Evolutionary conservation across 2,113 vertebrate species (phyloP), one percentile per base, ranked within the genome.

Genomic region (Anser cygnoides): DNA sequence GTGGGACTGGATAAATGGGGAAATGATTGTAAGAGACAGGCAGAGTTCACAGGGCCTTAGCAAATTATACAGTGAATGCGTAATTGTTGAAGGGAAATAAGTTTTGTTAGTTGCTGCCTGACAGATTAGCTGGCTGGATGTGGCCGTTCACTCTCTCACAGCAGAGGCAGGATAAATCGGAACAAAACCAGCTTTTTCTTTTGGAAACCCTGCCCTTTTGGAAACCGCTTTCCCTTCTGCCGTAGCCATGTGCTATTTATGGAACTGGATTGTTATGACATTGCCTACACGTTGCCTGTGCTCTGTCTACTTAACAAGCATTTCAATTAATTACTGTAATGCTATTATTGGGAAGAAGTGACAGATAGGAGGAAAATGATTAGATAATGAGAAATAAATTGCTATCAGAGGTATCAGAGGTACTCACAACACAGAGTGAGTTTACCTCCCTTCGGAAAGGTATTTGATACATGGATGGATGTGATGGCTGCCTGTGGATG

Each of bases 351-450:
- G 44, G 75, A 92, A 93, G 63, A 80, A 83, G 91, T 49, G 74
- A 76, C 76, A 95, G 79, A 80, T 80, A 86, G 54, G 59, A 91
- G 55, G 29, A 76, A 86, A 87, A 86, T 88, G 3, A 84, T 80
- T 57, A 91, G 89, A 57, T 89, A 83, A 90, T 77, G 75, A 95
- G 84, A 80, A 77, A 80, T 76, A 92, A 89, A 91, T 89, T 81
- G 76, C 76, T 73, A 16, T 73, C 63, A 76, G 76, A 68, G 72
- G 35, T 70, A 46, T 63, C 83, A 49, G 46, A 49, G 46, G 20
- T 49, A 49, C 46, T 86, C 78, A 79, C 70, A 88, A 76, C 49
- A 71, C 43, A 55, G 79, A 33, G 52, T 44, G 62, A 49, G 76
- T 65, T 90, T 90, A 28, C 50, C 33, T 65, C 62, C 31, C 46